These are phyloP conservation scores for Drosophila ustulata DNA, from an alignment of 2,888 invertebrate species.

Conservation along the genomic window DNA sequence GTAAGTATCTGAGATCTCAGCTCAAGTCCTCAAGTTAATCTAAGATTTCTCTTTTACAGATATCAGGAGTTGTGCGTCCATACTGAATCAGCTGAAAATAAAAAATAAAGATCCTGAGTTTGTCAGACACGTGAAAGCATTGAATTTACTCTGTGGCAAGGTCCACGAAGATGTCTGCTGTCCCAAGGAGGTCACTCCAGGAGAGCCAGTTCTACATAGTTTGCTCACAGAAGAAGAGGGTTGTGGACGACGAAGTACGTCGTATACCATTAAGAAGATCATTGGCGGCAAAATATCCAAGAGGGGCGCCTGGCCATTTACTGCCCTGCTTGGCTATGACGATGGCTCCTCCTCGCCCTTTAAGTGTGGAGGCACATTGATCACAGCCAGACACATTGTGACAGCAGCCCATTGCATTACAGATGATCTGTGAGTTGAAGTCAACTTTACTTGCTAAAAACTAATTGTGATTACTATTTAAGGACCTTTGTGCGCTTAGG, in stretches of 20 bases:
- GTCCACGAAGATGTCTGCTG: constrained; percentile 77
- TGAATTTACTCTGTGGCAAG: constrained; percentile 74
- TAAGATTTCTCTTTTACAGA: constrained; percentile 42
- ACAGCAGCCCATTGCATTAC: constrained; percentile 86
- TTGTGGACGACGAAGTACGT: constrained; percentile 87
- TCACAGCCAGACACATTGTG: constrained; percentile 87
- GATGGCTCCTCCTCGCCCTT: constrained; percentile 82
- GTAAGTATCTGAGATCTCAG: constrained; percentile 50
- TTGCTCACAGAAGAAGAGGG: constrained; percentile 83
- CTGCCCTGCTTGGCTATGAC: constrained; percentile 90
- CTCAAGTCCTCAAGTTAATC: not conserved
- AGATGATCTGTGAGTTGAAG: constrained; percentile 75
- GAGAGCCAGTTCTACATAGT: constrained; percentile 37
- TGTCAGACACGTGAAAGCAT: constrained; percentile 68
- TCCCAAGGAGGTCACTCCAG: constrained; percentile 53
- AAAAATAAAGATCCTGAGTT: constrained; percentile 73
- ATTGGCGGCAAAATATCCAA: constrained; percentile 88
- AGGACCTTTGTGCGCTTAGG: constrained; percentile 88
- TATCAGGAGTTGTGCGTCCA: constrained; percentile 66
- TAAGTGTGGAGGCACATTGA: constrained; percentile 86
- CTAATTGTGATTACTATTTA: too few relatives aligned
- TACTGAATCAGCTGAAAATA: constrained; percentile 63
- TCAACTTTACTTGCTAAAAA: too few relatives aligned
- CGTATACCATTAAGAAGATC: constrained; percentile 86
- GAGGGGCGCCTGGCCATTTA: constrained; percentile 92